phyloP scores from a whole-genome alignment of 2,888 invertebrate genomes.

The Campaea margaritaria region DNA sequence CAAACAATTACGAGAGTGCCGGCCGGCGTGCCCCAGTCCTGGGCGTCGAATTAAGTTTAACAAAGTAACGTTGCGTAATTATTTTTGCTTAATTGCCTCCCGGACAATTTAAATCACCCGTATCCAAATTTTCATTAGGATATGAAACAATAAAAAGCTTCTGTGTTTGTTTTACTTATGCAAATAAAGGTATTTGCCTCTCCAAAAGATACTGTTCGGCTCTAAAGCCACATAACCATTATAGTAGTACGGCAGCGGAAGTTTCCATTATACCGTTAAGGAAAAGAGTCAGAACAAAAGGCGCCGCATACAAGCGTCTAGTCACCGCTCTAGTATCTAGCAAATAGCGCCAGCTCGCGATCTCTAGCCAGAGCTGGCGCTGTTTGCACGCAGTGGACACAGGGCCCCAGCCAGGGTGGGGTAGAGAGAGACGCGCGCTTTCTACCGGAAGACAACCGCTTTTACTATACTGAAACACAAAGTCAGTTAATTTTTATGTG shows the following conservation, averaged over 20 bases:
- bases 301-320: background rate
- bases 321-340: slow-evolving; percentile 1
- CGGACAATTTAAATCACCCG: background rate
- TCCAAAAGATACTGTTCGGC: background rate
- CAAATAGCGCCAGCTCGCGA: background rate
- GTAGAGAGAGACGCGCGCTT: background rate
- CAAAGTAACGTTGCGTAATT: background rate
- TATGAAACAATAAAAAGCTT: no score
- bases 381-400: background rate
- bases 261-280: slow-evolving; percentile 3
- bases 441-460: no score
- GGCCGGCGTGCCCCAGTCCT: background rate
- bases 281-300: slow-evolving; percentile 9
- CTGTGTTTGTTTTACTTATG: background rate
- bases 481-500: no score
- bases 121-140: no score
- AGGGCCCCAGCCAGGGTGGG: background rate
- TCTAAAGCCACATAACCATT: background rate
- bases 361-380: background rate
- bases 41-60: slow-evolving; percentile 5
- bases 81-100: background rate
- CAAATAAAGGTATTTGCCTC: background rate
- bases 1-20: slow-evolving; percentile 2
- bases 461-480: no score
- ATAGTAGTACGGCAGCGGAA: background rate